Conservation (phyloP, 2,797 vertebrate species). For the Aselliscus stoliczkanus region DNA sequence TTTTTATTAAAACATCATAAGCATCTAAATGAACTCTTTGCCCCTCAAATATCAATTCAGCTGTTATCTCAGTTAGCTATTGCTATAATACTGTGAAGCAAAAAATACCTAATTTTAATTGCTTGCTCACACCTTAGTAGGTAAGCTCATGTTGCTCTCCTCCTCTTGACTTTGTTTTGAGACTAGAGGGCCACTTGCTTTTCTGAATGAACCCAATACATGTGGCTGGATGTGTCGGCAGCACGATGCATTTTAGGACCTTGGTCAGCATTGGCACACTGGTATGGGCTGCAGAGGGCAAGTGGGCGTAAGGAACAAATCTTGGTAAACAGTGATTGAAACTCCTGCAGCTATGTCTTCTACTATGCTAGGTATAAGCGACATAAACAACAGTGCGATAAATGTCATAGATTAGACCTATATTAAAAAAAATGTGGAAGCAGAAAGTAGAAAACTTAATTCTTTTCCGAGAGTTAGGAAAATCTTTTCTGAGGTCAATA, state of each 20-base stretch:
- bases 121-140: neutral
- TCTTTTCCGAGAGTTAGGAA: neutral
- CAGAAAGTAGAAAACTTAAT: neutral
- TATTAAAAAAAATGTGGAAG: neutral
- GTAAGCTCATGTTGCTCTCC: neutral
- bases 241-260: neutral
- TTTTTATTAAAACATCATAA: neutral
- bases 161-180: neutral
- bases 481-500: neutral
- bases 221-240: neutral
- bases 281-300: neutral
- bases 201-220: neutral
- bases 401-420: neutral
- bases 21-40: neutral
- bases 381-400: neutral
- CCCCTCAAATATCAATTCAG: neutral
- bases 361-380: neutral
- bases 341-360: neutral
- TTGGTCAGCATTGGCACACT: neutral
- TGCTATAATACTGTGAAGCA: neutral
- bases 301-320: neutral
- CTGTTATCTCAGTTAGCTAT: neutral
- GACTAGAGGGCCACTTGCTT: neutral
- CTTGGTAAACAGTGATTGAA: neutral
- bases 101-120: neutral